A percentile compares a stretch with the other conserved stretches of the same genome.
Evolutionary conservation across 2,888 invertebrate genomes (phyloP).

Genomic region (Heliothis peltigera): DNA sequence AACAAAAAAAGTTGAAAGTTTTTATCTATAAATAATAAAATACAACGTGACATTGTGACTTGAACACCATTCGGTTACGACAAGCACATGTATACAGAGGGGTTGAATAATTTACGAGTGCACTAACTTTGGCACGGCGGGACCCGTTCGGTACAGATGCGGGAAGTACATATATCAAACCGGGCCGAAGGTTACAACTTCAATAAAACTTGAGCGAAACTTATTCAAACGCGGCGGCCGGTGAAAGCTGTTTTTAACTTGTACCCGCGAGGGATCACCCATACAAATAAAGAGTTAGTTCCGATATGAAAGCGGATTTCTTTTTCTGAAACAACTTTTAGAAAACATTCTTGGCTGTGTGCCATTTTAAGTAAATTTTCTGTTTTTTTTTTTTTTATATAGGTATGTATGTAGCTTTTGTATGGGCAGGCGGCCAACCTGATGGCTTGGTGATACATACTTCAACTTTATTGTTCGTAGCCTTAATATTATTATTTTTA

Average conservation of each 20-base stretch:
- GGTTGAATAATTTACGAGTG: slow-evolving; percentile 88
- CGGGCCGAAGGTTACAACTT: slow-evolving; percentile 82
- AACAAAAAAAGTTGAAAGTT: slow-evolving; percentile 1
- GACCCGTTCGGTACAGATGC: slow-evolving; percentile 76
- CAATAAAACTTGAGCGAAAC: slow-evolving; percentile 78
- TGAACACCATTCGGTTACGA: slow-evolving; percentile 76
- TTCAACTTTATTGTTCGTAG: slow-evolving; percentile 27
- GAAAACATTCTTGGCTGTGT: slow-evolving; percentile 68
- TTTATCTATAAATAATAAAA: slow-evolving; percentile 57
- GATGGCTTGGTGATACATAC: slow-evolving; percentile 50
- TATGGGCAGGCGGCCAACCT: slow-evolving; percentile 68
- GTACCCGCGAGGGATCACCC: slow-evolving; percentile 81
- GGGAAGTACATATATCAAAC: slow-evolving; percentile 85
- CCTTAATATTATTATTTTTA: slow-evolving; percentile 21
- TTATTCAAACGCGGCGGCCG: slow-evolving; percentile 81
- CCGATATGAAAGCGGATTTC: slow-evolving; percentile 78
- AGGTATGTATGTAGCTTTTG: slow-evolving; percentile 41
- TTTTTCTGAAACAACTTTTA: slow-evolving; percentile 75
- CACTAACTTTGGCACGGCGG: slow-evolving; percentile 82
- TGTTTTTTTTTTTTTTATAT: slow-evolving; percentile 57
- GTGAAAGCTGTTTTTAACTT: slow-evolving; percentile 88
- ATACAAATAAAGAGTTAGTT: slow-evolving; percentile 87
- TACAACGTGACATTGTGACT: slow-evolving; percentile 73
- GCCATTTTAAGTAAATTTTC: slow-evolving; percentile 70
- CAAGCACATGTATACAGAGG: slow-evolving; percentile 78